Evolutionary conservation across 2,888 invertebrate genomes (phyloP).

Genomic region (Hypomecis atomaria): DNA sequence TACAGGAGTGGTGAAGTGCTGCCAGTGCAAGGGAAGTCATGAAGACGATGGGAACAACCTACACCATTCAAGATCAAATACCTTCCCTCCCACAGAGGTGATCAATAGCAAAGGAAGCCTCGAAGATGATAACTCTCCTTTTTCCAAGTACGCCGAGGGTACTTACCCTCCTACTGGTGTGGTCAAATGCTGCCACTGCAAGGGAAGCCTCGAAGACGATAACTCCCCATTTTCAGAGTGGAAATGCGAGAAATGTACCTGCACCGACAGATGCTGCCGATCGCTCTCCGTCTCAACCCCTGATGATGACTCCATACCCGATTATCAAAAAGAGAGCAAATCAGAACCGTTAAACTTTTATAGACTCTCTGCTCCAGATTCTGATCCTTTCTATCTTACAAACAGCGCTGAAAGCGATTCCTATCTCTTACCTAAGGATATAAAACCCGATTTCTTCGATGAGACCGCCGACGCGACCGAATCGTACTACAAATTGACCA

Average conservation of each 20-base stretch:
- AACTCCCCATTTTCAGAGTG: constrained; percentile 6
- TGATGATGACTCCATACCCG: constrained; percentile 7
- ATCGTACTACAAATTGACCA: constrained; percentile 13
- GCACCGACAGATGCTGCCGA: constrained; percentile 6
- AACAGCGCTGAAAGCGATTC: constrained; percentile 17
- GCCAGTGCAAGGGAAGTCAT: too few relatives aligned
- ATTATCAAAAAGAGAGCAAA: constrained; percentile 2
- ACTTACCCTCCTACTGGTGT: not conserved
- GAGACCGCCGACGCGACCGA: constrained; percentile 7
- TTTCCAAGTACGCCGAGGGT: not conserved
- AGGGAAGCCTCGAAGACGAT: not conserved
- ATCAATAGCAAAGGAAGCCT: too few relatives aligned
- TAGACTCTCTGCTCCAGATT: constrained; percentile 1
- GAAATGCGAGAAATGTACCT: constrained; percentile 2
- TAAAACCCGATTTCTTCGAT: constrained; percentile 6
- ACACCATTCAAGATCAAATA: too few relatives aligned
- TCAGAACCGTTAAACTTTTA: constrained; percentile 14
- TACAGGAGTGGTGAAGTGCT: too few relatives aligned
- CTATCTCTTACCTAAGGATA: constrained; percentile 1
- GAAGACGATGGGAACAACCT: too few relatives aligned
- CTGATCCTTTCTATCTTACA: constrained; percentile 9
- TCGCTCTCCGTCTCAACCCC: constrained; percentile 9
- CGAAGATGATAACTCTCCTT: too few relatives aligned
- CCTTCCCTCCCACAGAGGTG: too few relatives aligned
- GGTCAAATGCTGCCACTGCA: constrained; percentile 2